A percentile compares a stretch with the other conserved stretches of the same genome.
These are phyloP conservation scores for Mechanitis messenoides DNA, from an alignment of 2,888 invertebrate species.

Conservation along the genomic window DNA sequence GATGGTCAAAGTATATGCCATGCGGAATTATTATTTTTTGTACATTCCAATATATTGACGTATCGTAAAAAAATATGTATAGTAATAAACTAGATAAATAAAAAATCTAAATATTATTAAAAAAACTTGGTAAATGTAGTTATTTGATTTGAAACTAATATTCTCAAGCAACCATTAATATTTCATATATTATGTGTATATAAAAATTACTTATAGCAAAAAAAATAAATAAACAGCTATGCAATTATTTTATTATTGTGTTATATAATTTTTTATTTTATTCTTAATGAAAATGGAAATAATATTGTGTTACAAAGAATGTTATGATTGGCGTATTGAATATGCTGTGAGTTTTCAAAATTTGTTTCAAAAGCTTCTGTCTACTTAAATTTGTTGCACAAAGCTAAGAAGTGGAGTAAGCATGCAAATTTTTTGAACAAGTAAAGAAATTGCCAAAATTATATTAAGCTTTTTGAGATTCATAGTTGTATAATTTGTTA, in stretches of 20 bases:
- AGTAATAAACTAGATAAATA: slow-evolving; percentile 23
- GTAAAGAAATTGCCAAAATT: slow-evolving; percentile 7
- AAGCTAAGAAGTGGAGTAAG: slow-evolving; percentile 8
- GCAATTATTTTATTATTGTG: no score
- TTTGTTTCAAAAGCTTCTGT: slow-evolving; percentile 1
- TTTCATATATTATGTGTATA: no score
- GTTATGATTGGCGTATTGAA: slow-evolving; percentile 4
- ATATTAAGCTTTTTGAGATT: not conserved
- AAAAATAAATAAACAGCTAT: not conserved
- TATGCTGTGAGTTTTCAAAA: slow-evolving; percentile 5
- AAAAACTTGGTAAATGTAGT: slow-evolving; percentile 3
- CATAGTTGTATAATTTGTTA: not conserved
- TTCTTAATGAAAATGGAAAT: no score
- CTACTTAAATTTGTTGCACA: slow-evolving; percentile 13
- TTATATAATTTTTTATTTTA: no score
- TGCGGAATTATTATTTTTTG: slow-evolving; percentile 48
- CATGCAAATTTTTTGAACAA: slow-evolving; percentile 9
- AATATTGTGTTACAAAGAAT: no score
- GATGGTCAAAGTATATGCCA: slow-evolving; percentile 35
- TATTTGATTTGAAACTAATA: slow-evolving; percentile 5
- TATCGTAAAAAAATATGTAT: slow-evolving; percentile 27
- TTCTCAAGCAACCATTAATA: no score
- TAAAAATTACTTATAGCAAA: not conserved
- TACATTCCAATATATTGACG: slow-evolving; percentile 40
- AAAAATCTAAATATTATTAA: slow-evolving; percentile 16